Evolutionary conservation across 2,797 vertebrate species (phyloP), one percentile per base, ranked within the genome.

Genomic region (Rhinichthys osculus): DNA sequence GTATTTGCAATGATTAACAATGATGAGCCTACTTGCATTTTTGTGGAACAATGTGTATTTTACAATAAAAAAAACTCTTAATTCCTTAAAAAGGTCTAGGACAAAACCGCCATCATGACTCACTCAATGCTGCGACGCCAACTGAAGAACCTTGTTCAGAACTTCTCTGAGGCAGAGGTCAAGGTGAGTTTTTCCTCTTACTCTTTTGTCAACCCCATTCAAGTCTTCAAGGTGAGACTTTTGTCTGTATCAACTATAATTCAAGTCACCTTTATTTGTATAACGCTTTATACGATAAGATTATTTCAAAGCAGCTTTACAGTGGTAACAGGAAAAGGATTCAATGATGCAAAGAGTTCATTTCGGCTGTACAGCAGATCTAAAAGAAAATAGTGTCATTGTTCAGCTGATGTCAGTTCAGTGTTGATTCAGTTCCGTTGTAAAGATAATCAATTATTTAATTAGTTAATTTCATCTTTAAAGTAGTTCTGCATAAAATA

Each of bases 81-180:
- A 64, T 16, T 35, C 88, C 72, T 91, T 90, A 50, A 86, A 13
- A 0, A 13, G 59, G 89, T 89, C 87, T 89, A 89, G 89, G 85
- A 88, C 89, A 85, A 82, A 27, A 30, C 27, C 86, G 79, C 81
- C 93, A 97, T 95, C 93, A 99, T 99, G 98, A 97, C 98, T 72
- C 98, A 98, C 90, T 99, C 98, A 23, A 98, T 98, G 93, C 97
- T 99, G 42, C 94, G 98, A 33, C 93, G 98, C 70, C 98, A 99
- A 86, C 96, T 99, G 94, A 99, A 99, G 93, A 99, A 99, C 96
- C 97, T 99, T 87, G 98, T 99, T 91, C 99, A 99, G 94, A 99
- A 99, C 94, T 99, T 98, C 84, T 99, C 98, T 27, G 98, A 99
- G 94, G 98, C 98, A 0, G 98, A 99, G 94, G 97, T 99, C 86